A percentile compares a stretch with the other conserved stretches of the same genome.
These are phyloP conservation scores for Strigops habroptila DNA, from an alignment of 2,113 vertebrate genomes.

Conservation along the genomic window DNA sequence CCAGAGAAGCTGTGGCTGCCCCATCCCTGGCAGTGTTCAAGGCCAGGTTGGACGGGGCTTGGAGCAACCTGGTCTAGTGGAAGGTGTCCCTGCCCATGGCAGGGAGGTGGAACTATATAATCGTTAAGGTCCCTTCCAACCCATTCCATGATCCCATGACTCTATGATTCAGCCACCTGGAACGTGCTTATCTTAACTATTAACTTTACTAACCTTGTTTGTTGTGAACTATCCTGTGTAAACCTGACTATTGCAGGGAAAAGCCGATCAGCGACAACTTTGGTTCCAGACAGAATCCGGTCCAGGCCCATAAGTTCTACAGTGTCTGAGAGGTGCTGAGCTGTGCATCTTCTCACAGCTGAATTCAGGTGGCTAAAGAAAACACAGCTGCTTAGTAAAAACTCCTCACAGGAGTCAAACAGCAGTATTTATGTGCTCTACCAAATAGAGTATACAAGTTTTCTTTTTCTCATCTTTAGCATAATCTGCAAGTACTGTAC, in stretches of 20 bases:
- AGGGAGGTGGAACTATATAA: not conserved
- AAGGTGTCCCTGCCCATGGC: not conserved
- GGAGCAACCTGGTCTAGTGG: not conserved
- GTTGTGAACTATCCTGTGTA: slow-evolving; percentile 88
- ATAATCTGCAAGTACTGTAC: not conserved
- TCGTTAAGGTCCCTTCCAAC: not conserved
- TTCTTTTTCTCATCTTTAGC: not conserved
- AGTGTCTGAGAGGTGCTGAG: slow-evolving; percentile 82
- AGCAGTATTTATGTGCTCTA: not conserved
- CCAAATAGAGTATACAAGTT: not conserved
- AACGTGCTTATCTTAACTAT: fast-evolving
- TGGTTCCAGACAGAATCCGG: slow-evolving; percentile 77
- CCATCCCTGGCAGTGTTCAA: not conserved
- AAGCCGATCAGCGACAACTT: slow-evolving; percentile 81
- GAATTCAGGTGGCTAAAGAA: slow-evolving; percentile 85
- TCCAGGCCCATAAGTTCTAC: slow-evolving; percentile 82
- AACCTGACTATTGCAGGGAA: slow-evolving; percentile 83
- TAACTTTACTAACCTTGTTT: slow-evolving; percentile 78
- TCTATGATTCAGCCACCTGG: not conserved
- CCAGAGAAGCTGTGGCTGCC: not conserved
- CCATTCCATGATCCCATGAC: not conserved
- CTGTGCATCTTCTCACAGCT: slow-evolving; percentile 84
- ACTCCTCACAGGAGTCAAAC: not conserved
- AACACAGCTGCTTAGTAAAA: not conserved
- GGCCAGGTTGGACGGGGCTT: not conserved